Percentiles rank a stretch among this genome's conserved stretches.
Conservation (phyloP, 2,113 vertebrate genomes). For the Gobiocypris rarus region DNA sequence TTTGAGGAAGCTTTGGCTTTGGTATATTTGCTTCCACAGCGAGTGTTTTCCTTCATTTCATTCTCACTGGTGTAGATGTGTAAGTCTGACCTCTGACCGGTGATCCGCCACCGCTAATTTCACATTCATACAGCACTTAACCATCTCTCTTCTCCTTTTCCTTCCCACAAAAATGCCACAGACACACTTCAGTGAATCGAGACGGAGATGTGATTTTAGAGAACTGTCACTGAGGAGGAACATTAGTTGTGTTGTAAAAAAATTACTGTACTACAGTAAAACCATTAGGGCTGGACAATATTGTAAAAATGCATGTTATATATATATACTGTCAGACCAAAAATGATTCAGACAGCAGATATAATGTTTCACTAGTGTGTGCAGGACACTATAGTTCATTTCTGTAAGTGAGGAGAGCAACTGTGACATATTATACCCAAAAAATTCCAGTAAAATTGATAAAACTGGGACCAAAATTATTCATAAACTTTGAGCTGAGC, state of each 20-base stretch:
- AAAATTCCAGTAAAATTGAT: too few species aligned
- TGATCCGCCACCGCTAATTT: constrained; percentile 37
- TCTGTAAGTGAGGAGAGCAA: too few species aligned
- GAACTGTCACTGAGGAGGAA: constrained; percentile 34
- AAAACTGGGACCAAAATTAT: too few species aligned
- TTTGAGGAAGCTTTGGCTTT: neutral
- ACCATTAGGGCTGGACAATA: neutral
- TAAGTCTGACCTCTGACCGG: constrained; percentile 5
- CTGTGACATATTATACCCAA: too few species aligned
- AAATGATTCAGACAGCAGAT: too few species aligned
- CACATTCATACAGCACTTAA: constrained; percentile 10
- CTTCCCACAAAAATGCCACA: constrained; percentile 19
- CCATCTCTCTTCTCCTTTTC: constrained; percentile 42
- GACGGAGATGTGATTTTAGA: constrained; percentile 31
- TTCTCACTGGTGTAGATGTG: neutral
- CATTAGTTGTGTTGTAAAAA: neutral
- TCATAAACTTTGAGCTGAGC: too few species aligned
- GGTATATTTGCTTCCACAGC: neutral
- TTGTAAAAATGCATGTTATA: neutral
- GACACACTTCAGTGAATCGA: constrained; percentile 13
- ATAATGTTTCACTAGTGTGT: too few species aligned
- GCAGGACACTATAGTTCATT: too few species aligned
- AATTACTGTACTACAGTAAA: neutral
- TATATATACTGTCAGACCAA: too few species aligned
- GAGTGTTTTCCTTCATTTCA: neutral